phyloP scores from a whole-genome alignment of 1,140 invertebrate genomes.

The Neodiprion lecontei region DNA sequence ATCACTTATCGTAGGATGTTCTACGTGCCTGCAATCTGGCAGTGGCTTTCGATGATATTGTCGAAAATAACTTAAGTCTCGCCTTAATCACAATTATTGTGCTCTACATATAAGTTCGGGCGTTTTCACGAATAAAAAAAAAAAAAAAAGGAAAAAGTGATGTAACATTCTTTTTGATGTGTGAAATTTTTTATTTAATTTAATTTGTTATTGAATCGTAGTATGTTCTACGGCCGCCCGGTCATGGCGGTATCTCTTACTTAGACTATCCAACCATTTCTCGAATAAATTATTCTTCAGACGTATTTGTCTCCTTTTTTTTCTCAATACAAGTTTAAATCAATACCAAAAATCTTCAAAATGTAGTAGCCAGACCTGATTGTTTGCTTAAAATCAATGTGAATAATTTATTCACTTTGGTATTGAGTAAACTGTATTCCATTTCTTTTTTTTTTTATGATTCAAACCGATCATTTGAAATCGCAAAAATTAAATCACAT shows the following conservation, averaged over 20 bases:
- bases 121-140: not conserved
- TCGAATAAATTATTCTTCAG: conserved; percentile 3
- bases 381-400: no score
- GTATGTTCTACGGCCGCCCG: conserved; percentile 6
- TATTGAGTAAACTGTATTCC: no score
- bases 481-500: no score
- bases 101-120: not conserved
- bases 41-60: not conserved
- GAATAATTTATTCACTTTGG: no score
- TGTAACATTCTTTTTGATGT: not conserved
- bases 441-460: no score
- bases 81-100: not conserved
- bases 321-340: not conserved
- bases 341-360: no score
- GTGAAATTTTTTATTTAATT: not conserved
- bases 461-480: no score
- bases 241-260: not conserved
- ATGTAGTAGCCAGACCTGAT: no score
- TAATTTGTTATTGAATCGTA: conserved; percentile 2
- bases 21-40: not conserved
- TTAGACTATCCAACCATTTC: not conserved
- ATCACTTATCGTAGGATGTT: not conserved
- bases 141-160: not conserved
- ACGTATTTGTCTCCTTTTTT: not conserved
- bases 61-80: not conserved